Evolutionary conservation across 1,140 invertebrate genomes (phyloP).

Genomic region (Palaemon carinicauda): DNA sequence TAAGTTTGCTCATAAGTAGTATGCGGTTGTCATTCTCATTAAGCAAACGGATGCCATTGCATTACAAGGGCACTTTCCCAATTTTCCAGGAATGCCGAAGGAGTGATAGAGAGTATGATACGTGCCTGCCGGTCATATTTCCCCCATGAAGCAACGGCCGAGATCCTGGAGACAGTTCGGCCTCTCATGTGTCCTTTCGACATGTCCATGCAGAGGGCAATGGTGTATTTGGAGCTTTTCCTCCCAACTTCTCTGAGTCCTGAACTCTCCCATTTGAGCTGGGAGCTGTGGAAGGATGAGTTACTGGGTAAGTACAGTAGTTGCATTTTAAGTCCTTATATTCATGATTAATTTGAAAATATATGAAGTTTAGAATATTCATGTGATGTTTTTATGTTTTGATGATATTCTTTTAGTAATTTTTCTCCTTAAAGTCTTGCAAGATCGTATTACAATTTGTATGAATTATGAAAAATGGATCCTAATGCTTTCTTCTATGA

Average conservation of each 20-base stretch:
- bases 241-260: slow-evolving; percentile 71
- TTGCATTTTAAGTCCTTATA: not conserved
- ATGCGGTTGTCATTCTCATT: too few relatives aligned
- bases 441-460: too few relatives aligned
- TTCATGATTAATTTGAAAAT: too few relatives aligned
- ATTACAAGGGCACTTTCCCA: not conserved
- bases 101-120: slow-evolving; percentile 42
- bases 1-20: too few relatives aligned
- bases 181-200: slow-evolving; percentile 80
- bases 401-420: too few relatives aligned
- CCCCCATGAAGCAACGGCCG: slow-evolving; percentile 77
- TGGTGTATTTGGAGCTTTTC: slow-evolving; percentile 77
- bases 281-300: slow-evolving; percentile 50
- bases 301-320: slow-evolving; percentile 29
- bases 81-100: slow-evolving; percentile 36
- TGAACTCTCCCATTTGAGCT: slow-evolving; percentile 24
- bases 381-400: not conserved
- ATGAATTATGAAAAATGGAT: too few relatives aligned
- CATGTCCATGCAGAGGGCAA: slow-evolving; percentile 69
- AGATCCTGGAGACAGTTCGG: slow-evolving; percentile 85
- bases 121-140: slow-evolving; percentile 66
- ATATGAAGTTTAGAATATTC: too few relatives aligned
- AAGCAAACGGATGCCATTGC: too few relatives aligned
- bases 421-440: too few relatives aligned
- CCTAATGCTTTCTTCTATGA: too few relatives aligned